Base-by-base conservation (phyloP, 2,797 vertebrate species). In the Gymnocypris eckloni region DNA sequence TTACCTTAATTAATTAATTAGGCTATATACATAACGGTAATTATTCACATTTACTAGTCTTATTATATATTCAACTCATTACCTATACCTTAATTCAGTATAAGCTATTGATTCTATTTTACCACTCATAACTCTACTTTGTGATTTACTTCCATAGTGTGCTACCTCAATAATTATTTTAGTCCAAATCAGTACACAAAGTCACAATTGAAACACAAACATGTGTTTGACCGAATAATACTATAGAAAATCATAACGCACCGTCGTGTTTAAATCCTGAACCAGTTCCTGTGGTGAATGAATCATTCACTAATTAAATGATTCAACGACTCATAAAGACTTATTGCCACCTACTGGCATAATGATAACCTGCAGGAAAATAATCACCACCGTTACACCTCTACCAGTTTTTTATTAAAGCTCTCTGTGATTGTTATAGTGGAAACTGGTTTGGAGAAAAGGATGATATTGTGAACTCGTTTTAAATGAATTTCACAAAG, bases 401-500 rank as follows among this genome's bases (percentile, higher is more conserved):
- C 16, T 2, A 39, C 11, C 33, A 39, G 73, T 59, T 77, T 56
- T 11, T 59, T 7, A 41, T n/a, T 77, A 22, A 50, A 59, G 1
- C 10, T 33, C 22, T 59, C 28, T 59, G 45, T 52, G 25, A 41
- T 59, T 25, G 22, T 22, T 78, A 52, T 16, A 73, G 33, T 76
- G 12, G 28, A 54, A 75, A 54, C 18, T 76, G 48, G 50, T 78
- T 59, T n/a, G 25, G 15, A 52, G 72, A 50, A 45, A 25, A 33
- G 33, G n/a, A 75, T 75, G 45, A 50, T 75, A 50, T 75, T 59
- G 52, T 43, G 54, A 78, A 78, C 54, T 41, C 37, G 25, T 78
- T 59, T 59, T 37, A 56, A 41, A 78, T 78, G 52, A 52, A 73
- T 82, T 41, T 61, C 70, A 82, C 70, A 45, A 48, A 45, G 18